Evolutionary conservation across 2,113 vertebrate species (phyloP).

Genomic region (Thymallus thymallus): DNA sequence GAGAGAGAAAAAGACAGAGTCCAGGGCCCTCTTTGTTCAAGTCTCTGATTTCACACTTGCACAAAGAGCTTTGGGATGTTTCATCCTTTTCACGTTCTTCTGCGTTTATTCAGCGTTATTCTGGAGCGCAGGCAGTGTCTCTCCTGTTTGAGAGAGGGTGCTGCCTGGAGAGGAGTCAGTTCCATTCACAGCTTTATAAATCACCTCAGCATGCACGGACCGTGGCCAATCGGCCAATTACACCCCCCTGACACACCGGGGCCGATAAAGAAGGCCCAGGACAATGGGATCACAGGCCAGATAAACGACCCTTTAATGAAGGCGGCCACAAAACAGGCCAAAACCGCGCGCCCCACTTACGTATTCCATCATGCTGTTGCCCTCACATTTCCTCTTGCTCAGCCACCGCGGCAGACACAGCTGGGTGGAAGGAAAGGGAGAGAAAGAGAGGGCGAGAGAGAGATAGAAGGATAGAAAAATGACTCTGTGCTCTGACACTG

Average conservation of each 20-base stretch:
- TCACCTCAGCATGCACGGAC: constrained; percentile 94
- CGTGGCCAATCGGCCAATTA: constrained; percentile 99
- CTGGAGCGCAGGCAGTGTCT: constrained; percentile 55
- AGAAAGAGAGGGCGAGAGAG: constrained; percentile 78
- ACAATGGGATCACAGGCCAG: constrained; percentile 99
- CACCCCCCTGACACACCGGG: constrained; percentile 85
- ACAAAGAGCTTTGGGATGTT: constrained; percentile 94
- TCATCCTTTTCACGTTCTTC: constrained; percentile 98
- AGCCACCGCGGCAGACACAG: constrained; percentile 93
- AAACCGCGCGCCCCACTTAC: constrained; percentile 92
- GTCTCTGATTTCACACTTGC: constrained; percentile 88
- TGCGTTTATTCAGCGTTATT: constrained; percentile 84
- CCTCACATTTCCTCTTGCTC: constrained; percentile 99
- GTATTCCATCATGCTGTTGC: constrained; percentile 99
- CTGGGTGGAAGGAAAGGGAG: constrained; percentile 84
- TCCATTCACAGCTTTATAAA: constrained; percentile 99
- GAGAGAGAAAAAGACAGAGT: constrained; percentile 26
- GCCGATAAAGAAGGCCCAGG: constrained; percentile 93
- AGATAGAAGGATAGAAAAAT: constrained; percentile 79
- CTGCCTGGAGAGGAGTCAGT: constrained; percentile 79
- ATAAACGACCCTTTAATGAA: constrained; percentile 99
- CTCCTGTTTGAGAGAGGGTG: constrained; percentile 49
- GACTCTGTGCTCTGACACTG: constrained; percentile 85
- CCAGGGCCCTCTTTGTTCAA: constrained; percentile 64
- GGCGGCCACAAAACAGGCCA: constrained; percentile 98